Conservation (phyloP, 2,888 invertebrate species). For the Leistus spinibarbis region DNA sequence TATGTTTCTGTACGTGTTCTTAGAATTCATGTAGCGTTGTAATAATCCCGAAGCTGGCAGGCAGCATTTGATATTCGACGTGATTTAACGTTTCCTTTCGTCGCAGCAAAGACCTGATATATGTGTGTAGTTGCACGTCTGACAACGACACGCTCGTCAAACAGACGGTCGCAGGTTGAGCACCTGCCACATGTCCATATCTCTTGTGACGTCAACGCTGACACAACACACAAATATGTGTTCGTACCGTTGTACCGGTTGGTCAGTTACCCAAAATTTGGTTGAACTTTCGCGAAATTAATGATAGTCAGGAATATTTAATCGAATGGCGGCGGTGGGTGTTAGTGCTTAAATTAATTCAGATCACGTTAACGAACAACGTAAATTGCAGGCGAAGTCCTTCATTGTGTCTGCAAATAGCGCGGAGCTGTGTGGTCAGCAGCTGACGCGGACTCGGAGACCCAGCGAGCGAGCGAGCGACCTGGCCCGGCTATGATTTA, state of each 20-base stretch:
- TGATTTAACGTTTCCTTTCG: neutral
- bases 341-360: conserved; percentile 55
- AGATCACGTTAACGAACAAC: conserved; percentile 58
- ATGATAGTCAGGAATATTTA: conserved; percentile 54
- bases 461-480: too few species aligned
- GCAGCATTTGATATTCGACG: neutral
- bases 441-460: conserved; percentile 48
- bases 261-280: conserved; percentile 44
- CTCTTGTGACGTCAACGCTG: conserved; percentile 39
- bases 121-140: neutral
- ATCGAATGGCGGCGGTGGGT: conserved; percentile 48
- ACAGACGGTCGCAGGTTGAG: neutral
- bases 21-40: neutral
- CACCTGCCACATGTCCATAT: conserved; percentile 44
- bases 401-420: conserved; percentile 50
- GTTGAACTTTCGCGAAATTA: conserved; percentile 51
- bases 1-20: neutral
- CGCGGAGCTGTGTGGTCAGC: conserved; percentile 55
- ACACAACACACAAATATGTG: neutral
- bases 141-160: conserved; percentile 2
- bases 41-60: neutral
- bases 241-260: neutral
- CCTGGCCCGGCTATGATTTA: conserved; percentile 63
- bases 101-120: neutral
- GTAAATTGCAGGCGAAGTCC: conserved; percentile 50